These are phyloP conservation scores for Dicrurus megarhynchus DNA, from an alignment of 2,113 vertebrate genomes.

Conservation along the genomic window DNA sequence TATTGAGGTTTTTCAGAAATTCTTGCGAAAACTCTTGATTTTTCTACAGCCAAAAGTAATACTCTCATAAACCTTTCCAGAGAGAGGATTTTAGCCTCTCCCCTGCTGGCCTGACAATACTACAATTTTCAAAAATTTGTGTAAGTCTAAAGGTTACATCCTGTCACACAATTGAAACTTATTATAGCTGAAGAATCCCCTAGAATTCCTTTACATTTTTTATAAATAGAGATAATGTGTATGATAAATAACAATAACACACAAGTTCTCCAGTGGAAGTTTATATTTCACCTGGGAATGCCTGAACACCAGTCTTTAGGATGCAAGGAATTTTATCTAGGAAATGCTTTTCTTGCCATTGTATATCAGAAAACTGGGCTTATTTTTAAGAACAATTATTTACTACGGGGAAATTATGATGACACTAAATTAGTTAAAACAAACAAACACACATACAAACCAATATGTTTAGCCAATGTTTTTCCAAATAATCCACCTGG, in stretches of 20 bases:
- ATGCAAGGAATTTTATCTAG: neutral
- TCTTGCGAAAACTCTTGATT: neutral
- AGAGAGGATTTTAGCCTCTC: neutral
- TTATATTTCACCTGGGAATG: neutral
- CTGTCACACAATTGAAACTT: neutral
- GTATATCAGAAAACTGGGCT: neutral
- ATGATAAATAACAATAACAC: neutral
- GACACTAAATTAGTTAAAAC: neutral
- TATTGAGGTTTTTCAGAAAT: neutral
- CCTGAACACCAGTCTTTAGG: neutral
- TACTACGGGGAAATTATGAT: neutral
- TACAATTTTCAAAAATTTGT: neutral
- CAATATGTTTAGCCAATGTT: neutral
- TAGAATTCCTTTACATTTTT: neutral
- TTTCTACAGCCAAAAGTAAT: neutral
- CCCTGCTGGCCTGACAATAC: rapidly evolving
- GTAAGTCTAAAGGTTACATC: neutral
- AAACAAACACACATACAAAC: neutral
- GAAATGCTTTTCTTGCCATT: neutral
- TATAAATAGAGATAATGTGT: neutral
- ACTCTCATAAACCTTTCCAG: neutral
- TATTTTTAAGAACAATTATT: neutral
- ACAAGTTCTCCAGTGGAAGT: neutral
- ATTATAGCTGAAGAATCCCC: neutral
- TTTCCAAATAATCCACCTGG: neutral